Evolutionary conservation across 1,140 invertebrate species (phyloP), one percentile per base, ranked within the genome.

Genomic region (Drosophila yakuba): DNA sequence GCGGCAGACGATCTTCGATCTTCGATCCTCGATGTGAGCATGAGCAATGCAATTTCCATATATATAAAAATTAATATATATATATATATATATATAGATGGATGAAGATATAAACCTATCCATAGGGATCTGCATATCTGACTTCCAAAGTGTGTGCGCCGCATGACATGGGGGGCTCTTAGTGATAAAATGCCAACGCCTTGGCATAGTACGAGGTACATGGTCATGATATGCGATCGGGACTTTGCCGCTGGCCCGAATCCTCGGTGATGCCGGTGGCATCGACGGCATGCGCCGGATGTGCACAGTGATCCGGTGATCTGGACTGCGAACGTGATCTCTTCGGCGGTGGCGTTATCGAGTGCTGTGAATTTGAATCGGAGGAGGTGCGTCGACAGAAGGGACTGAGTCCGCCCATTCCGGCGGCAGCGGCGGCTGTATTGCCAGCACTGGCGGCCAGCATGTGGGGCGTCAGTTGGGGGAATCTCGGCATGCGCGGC

Each of bases 401-500:
- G 72, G 74, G 92, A 25, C 68, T 68, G 54, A 93, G 92, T 5
- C 91, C 91, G 15, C 58, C 58, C 20, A 55, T 11, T 1, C 58
- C 58, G 6, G 28, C 10, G 8, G 7, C 45, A 5, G 35, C 36
- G 28, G 7, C 28, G 32, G 32, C 32, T 8, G 32, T 32, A 17
- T 17, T n/a, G 8, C 28, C 59, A 1, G 82, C 59, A 15, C 72
- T 52, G 4, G 68, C 67, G 55, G 85, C 61, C 59, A 92, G 68
- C 63, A 91, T 71, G 52, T 92, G 89, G 14, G 91, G 78, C 60
- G 91, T 78, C 32, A 92, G 61, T 44, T 79, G 82, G 3, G 83
- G 75, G 54, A 93, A 93, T 3, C 89, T 89, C 8, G 93, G 79
- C 47, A 94, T 91, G 14, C 93, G 93, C 4, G 93, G 92, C 38